Evolutionary conservation across 2,888 invertebrate genomes (phyloP).

Genomic region (Erpobdella octoculata): DNA sequence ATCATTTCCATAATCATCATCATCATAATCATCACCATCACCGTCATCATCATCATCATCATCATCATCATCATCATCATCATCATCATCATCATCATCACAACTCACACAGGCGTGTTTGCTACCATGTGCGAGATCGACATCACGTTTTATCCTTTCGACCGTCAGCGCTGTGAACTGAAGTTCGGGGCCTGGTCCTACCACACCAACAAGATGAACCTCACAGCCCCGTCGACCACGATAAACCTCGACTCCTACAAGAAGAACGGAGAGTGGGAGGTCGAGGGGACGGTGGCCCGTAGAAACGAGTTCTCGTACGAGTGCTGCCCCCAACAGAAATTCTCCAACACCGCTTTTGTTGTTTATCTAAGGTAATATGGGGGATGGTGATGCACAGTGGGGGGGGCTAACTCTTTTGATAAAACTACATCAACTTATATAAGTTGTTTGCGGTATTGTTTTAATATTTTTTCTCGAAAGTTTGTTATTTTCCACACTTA

Average conservation of each 20-base stretch:
- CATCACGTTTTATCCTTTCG: conserved; percentile 40
- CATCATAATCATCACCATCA: conserved; percentile 31
- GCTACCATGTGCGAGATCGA: conserved; percentile 40
- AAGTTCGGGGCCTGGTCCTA: conserved; percentile 39
- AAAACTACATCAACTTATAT: too few relatives aligned
- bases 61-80: conserved; percentile 34
- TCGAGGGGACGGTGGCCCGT: conserved; percentile 30
- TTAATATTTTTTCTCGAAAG: too few relatives aligned
- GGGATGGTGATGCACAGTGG: too few relatives aligned
- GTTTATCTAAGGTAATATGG: conserved; percentile 33
- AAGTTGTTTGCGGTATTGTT: too few relatives aligned
- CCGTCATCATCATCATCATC: conserved; percentile 34
- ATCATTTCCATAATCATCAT: conserved; percentile 29
- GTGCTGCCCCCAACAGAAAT: conserved; percentile 35
- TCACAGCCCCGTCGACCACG: conserved; percentile 32
- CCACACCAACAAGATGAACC: conserved; percentile 39
- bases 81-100: conserved; percentile 32
- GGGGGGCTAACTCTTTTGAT: too few relatives aligned
- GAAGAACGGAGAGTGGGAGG: conserved; percentile 38
- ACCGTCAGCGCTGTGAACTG: conserved; percentile 37
- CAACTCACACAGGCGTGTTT: conserved; percentile 37
- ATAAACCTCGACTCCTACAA: conserved; percentile 38
- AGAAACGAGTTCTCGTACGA: conserved; percentile 38
- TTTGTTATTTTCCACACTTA: too few relatives aligned
- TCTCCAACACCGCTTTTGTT: conserved; percentile 33